Evolutionary conservation across 2,888 invertebrate genomes (phyloP).

Genomic region (Agrochola macilenta): DNA sequence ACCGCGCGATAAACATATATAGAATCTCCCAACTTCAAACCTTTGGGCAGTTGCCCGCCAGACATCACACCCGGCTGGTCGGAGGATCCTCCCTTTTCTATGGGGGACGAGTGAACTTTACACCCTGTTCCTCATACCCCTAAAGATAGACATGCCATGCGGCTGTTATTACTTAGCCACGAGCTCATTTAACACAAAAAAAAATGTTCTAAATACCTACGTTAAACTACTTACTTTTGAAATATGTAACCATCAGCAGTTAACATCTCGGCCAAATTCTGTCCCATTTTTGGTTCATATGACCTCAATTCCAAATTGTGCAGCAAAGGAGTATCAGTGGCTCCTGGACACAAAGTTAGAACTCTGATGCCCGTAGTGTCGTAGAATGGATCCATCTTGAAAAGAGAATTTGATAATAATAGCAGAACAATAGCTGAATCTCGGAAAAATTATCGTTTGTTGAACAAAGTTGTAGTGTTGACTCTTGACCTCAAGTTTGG

Average conservation of each 20-base stretch:
- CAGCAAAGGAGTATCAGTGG: slow-evolving; percentile 74
- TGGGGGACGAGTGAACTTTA: too few species aligned
- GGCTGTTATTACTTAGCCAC: too few species aligned
- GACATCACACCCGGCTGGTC: too few species aligned
- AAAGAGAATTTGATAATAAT: slow-evolving; percentile 18
- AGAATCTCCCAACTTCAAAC: too few species aligned
- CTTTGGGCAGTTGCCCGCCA: too few species aligned
- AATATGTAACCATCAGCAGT: not conserved
- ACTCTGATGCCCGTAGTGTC: slow-evolving; percentile 70
- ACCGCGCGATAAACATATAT: too few species aligned
- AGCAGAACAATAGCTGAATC: not conserved
- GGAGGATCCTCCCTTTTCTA: too few species aligned
- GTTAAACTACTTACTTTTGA: slow-evolving; percentile 57
- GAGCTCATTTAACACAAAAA: too few species aligned
- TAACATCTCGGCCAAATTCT: slow-evolving; percentile 7
- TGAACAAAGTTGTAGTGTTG: not conserved
- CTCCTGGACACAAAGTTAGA: slow-evolving; percentile 72
- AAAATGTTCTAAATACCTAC: too few species aligned
- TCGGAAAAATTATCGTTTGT: not conserved
- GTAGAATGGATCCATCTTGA: slow-evolving; percentile 71
- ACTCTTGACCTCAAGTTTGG: not conserved
- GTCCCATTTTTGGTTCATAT: slow-evolving; percentile 60
- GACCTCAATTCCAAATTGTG: slow-evolving; percentile 61
- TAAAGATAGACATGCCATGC: too few species aligned
- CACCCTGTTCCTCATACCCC: too few species aligned